Conservation (phyloP, 2,888 invertebrate genomes). For the Harpalus rubripes region DNA sequence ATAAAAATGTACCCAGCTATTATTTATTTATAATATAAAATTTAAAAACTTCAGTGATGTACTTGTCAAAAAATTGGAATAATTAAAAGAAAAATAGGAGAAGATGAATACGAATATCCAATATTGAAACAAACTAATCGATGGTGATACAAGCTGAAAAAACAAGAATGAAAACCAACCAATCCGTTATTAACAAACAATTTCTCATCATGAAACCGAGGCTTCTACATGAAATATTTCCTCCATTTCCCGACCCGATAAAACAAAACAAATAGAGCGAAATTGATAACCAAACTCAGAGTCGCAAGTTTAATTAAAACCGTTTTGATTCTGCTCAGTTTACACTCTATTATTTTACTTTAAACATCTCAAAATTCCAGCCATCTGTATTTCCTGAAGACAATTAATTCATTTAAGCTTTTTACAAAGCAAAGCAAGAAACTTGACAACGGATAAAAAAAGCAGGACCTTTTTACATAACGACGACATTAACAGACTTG, state of each 20-base stretch:
- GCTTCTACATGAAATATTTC: not conserved
- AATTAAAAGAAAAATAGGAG: not conserved
- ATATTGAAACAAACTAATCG: not conserved
- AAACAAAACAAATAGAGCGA: conserved; percentile 1
- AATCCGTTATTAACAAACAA: conserved; percentile 6
- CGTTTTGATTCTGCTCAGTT: not conserved
- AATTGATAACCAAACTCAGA: not conserved
- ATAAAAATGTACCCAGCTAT: too few relatives aligned
- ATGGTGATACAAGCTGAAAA: not conserved
- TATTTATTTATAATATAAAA: too few relatives aligned
- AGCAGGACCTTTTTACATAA: not conserved
- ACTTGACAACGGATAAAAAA: not conserved
- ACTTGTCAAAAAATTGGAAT: not conserved
- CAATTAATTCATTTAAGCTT: conserved; percentile 48
- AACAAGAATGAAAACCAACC: not conserved
- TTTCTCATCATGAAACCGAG: not conserved
- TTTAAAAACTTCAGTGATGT: too few relatives aligned
- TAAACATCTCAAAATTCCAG: not conserved
- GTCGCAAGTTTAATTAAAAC: not conserved
- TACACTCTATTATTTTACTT: not conserved
- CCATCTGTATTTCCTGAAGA: not conserved
- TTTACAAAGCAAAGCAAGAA: conserved; percentile 19
- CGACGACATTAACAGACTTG: not conserved
- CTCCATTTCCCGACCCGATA: not conserved
- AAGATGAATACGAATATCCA: not conserved